A percentile compares a stretch with the other conserved stretches of the same genome.
phyloP scores from a whole-genome alignment of 2,113 vertebrate species.

The Lycaon pictus region DNA sequence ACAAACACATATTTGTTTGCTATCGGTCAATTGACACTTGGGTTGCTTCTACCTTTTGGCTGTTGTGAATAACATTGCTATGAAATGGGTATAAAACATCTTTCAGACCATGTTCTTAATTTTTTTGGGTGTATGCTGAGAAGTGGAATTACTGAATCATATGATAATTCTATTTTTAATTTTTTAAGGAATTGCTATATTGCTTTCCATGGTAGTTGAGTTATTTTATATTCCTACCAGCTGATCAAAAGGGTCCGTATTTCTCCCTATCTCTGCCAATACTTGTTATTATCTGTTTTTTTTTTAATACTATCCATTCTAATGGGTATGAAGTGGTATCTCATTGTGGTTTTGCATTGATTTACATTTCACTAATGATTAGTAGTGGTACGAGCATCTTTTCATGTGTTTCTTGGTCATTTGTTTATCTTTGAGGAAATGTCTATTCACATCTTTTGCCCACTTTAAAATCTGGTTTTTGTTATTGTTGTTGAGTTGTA shows the following conservation, averaged over 20 bases:
- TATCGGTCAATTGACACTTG: background rate
- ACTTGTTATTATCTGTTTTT: background rate
- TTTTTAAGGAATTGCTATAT: background rate
- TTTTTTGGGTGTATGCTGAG: background rate
- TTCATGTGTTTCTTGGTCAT: background rate
- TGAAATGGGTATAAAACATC: background rate
- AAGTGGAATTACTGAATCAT: background rate
- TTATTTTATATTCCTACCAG: background rate
- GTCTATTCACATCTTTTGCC: background rate
- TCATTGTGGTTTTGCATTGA: background rate
- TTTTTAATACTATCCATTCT: background rate
- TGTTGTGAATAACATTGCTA: background rate
- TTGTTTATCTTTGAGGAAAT: background rate
- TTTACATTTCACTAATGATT: background rate
- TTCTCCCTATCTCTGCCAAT: background rate
- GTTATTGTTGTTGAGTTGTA: background rate
- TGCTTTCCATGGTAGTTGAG: background rate
- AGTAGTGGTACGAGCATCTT: background rate
- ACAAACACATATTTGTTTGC: background rate
- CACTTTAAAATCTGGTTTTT: background rate
- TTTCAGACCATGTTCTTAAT: background rate
- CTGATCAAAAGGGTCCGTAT: background rate
- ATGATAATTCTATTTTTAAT: background rate
- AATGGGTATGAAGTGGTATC: background rate
- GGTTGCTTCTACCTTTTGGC: background rate